Conservation (phyloP, 2,888 invertebrate genomes). For the Latrodectus hesperus region DNA sequence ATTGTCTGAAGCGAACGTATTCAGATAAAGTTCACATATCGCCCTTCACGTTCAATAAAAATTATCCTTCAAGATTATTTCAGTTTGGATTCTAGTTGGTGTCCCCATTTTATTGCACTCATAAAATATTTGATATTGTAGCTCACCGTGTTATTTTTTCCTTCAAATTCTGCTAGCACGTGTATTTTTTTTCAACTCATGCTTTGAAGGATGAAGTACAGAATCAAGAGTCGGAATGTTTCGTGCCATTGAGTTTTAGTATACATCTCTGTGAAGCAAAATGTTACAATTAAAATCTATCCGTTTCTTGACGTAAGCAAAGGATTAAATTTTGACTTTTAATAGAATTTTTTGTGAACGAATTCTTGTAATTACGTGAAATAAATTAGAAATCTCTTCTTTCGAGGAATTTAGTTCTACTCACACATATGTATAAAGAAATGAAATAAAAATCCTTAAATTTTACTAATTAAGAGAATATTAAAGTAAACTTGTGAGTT, state of each 20-base stretch:
- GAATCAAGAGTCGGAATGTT: not conserved
- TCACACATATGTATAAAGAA: no score
- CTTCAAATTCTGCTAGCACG: not conserved
- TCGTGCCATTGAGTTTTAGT: not conserved
- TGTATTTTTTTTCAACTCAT: not conserved
- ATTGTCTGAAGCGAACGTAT: not conserved
- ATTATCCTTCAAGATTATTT: conserved; percentile 32
- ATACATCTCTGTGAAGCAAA: not conserved
- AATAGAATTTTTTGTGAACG: no score
- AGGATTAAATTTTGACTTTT: no score
- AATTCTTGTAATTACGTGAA: no score
- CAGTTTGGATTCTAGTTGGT: conserved; percentile 29
- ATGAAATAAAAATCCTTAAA: no score
- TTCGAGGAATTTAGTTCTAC: no score
- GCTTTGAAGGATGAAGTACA: not conserved
- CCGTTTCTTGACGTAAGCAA: not conserved
- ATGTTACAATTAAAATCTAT: not conserved
- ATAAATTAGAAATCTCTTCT: no score
- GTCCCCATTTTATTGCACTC: conserved; percentile 27
- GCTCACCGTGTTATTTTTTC: not conserved
- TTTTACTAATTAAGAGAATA: no score
- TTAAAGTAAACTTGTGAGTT: no score
- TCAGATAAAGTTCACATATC: conserved; percentile 8
- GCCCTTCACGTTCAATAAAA: conserved; percentile 26
- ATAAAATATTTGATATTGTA: conserved; percentile 24